Evolutionary conservation across 1,140 invertebrate species (phyloP).

Genomic region (Samia ricini): DNA sequence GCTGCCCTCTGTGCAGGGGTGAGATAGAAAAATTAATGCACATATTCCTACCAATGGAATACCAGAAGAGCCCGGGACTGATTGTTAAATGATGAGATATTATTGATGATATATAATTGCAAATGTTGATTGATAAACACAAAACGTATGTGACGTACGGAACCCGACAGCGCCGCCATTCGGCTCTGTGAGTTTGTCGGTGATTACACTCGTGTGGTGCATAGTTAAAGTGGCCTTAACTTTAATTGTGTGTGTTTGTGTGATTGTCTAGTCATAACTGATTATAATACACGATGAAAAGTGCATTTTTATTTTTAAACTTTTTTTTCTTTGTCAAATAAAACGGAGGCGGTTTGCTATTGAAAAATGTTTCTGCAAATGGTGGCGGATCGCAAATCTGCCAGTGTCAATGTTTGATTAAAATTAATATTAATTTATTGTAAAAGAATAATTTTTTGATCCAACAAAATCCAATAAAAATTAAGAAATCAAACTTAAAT

Average conservation of each 20-base stretch:
- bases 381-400: not conserved
- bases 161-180: not conserved
- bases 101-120: too few species aligned
- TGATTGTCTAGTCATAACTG: conserved; percentile 60
- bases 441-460: too few species aligned
- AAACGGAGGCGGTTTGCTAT: not conserved
- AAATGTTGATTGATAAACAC: conserved; percentile 8
- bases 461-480: too few species aligned
- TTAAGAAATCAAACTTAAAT: too few species aligned
- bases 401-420: not conserved
- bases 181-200: conserved; percentile 10
- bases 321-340: too few species aligned
- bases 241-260: conserved; percentile 46
- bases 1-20: conserved; percentile 87
- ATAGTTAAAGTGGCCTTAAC: not conserved
- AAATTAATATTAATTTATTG: not conserved
- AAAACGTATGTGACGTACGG: not conserved
- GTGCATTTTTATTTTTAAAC: conserved; percentile 41
- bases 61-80: conserved; percentile 56
- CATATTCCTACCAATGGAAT: conserved; percentile 83
- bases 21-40: conserved; percentile 85
- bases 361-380: not conserved
- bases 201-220: not conserved
- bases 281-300: conserved; percentile 19
- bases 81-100: conserved; percentile 59